Evolutionary conservation across 1,140 invertebrate genomes (phyloP).

Genomic region (Anadara kagoshimensis): DNA sequence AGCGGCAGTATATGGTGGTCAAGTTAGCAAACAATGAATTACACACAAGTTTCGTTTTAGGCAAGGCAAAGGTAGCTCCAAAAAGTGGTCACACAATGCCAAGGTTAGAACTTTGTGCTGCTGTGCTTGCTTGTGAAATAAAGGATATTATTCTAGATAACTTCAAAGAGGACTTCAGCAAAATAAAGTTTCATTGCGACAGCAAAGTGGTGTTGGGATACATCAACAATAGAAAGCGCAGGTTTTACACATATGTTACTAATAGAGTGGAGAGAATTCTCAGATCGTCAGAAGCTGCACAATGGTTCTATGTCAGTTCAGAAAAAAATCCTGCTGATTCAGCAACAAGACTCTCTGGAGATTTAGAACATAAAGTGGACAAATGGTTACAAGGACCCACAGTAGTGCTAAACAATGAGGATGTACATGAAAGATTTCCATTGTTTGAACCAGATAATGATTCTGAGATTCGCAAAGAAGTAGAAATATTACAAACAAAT

Average conservation of each 20-base stretch:
- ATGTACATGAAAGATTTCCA: too few species aligned
- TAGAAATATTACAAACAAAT: too few species aligned
- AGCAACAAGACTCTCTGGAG: neutral
- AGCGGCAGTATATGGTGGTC: constrained; percentile 48
- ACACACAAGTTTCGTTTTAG: constrained; percentile 21
- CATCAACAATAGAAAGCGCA: neutral
- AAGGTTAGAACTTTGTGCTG: constrained; percentile 32
- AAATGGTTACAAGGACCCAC: neutral
- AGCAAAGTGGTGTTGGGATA: constrained; percentile 11
- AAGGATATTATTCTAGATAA: constrained; percentile 8
- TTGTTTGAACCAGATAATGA: too few species aligned
- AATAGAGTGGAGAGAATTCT: constrained; percentile 1
- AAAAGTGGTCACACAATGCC: constrained; percentile 29
- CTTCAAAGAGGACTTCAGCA: neutral
- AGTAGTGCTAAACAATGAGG: neutral
- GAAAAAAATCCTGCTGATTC: neutral
- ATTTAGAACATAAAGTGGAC: neutral
- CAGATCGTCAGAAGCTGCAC: neutral
- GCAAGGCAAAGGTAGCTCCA: constrained; percentile 27
- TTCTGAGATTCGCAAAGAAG: too few species aligned
- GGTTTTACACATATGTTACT: constrained; percentile 9
- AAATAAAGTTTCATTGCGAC: neutral
- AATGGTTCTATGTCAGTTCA: constrained; percentile 2
- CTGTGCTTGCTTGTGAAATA: constrained; percentile 33
- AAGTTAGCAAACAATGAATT: constrained; percentile 2